These are phyloP conservation scores for Drosophila leonis DNA, from an alignment of 2,888 invertebrate genomes.

Conservation along the genomic window DNA sequence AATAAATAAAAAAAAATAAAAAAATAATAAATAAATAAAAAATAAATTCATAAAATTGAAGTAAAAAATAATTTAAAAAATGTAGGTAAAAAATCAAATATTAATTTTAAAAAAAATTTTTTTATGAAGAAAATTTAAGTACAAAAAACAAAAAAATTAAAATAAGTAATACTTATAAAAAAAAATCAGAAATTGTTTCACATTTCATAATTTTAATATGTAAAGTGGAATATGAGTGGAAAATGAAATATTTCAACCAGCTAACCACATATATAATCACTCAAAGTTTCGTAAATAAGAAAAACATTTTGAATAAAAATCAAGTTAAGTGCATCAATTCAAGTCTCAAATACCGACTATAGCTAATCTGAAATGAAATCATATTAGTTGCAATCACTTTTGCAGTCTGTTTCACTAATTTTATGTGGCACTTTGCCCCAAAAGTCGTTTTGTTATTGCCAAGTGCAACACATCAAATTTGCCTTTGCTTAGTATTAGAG, in stretches of 20 bases:
- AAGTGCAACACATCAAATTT: slow-evolving; percentile 29
- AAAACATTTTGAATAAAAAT: background rate
- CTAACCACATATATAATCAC: too few species aligned
- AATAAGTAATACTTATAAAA: background rate
- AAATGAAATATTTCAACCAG: too few species aligned
- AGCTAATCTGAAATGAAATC: slow-evolving; percentile 23
- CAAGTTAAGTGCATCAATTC: background rate
- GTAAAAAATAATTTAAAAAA: too few species aligned
- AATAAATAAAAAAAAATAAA: too few species aligned
- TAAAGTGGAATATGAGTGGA: too few species aligned
- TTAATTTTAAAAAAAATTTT: too few species aligned
- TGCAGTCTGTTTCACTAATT: slow-evolving; percentile 52
- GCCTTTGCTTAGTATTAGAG: background rate
- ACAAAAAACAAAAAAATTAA: too few species aligned
- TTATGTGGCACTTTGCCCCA: slow-evolving; percentile 31
- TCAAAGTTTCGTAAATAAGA: background rate
- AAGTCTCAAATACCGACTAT: background rate
- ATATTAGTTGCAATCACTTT: slow-evolving; percentile 28
- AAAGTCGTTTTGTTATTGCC: slow-evolving; percentile 1
- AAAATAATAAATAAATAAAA: too few species aligned
- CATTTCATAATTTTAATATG: background rate
- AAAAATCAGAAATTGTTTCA: background rate
- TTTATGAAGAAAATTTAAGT: too few species aligned
- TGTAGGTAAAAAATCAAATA: too few species aligned
- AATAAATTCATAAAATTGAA: too few species aligned